Evolutionary conservation across 1,140 invertebrate species (phyloP).

Genomic region (Atta texana): DNA sequence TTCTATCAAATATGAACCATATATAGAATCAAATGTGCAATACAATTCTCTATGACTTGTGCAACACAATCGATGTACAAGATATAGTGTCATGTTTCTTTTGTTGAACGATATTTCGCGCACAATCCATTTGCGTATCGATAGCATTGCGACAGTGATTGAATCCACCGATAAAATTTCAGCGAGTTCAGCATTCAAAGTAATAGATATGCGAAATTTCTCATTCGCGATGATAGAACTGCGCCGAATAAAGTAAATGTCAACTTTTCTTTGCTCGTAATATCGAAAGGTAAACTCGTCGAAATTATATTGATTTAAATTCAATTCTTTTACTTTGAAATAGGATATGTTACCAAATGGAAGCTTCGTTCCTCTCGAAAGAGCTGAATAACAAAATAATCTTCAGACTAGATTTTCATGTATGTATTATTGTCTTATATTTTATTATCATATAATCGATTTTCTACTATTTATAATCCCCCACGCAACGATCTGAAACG

Average conservation of each 20-base stretch:
- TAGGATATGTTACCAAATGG: neutral
- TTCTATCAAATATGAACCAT: neutral
- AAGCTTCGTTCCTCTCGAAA: neutral
- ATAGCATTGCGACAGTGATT: neutral
- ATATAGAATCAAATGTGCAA: slow-evolving; percentile 10
- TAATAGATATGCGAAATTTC: neutral
- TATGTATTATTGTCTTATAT: neutral
- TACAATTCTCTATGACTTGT: neutral
- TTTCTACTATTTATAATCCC: slow-evolving; percentile 36
- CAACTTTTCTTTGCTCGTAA: neutral
- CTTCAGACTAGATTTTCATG: neutral
- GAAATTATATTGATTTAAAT: neutral
- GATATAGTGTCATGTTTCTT: slow-evolving; percentile 23
- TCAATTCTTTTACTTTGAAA: neutral
- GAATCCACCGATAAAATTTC: slow-evolving; percentile 15
- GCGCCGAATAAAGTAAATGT: neutral
- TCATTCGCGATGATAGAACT: neutral
- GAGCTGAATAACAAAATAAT: neutral
- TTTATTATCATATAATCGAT: slow-evolving; percentile 36
- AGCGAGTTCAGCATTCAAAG: neutral
- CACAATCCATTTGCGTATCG: slow-evolving; percentile 26
- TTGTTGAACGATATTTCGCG: slow-evolving; percentile 29
- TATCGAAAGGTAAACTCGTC: neutral
- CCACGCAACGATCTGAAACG: neutral
- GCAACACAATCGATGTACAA: slow-evolving; percentile 1